Evolutionary conservation across 1,140 invertebrate species (phyloP), one percentile per base, ranked within the genome.

Genomic region (Papilio helenus): DNA sequence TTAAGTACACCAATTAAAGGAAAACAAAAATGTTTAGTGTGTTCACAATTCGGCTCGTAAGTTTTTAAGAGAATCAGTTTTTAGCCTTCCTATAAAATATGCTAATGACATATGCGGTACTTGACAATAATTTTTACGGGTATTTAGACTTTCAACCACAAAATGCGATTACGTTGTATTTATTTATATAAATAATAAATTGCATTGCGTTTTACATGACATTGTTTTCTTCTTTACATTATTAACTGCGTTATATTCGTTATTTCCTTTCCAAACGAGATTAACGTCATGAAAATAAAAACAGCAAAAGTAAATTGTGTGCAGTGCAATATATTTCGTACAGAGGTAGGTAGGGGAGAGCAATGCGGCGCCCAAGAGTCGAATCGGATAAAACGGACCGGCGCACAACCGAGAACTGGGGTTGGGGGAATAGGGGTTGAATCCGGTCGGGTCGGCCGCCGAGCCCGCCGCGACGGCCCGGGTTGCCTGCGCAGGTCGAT

Each of bases 401-500:
- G 88, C 87, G 89, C 83, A 86, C 84, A 82, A 80, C 55, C 79
- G 80, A 80, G 79, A 76, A 88, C 85, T 89, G 80, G 81, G 86
- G 89, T 87, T 90, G 83, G 85, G 87, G 82, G 89, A 88, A 92
- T 89, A 89, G 85, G 83, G 86, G 88, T 90, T 87, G 84, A 90
- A 90, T 89, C 89, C 84, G 87, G 86, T 88, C 85, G 88, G 85
- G 85, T 87, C 87, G 87, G 89, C 88, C 88, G 88, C 81, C 85
- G 83, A 90, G 88, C 86, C 83, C 80, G 83, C 80, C 81, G 89
- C 87, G 84, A 82, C 85, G 86, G 86, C 84, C 85, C 89, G 87
- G 86, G 87, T 89, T 88, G 90, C 90, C 86, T 85, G 92, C 91
- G 91, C 88, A 90, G 93, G 90, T 91, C 88, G 95, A 92, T 90